Evolutionary conservation across 2,113 vertebrate species (phyloP).

Genomic region (Centropristis striata): DNA sequence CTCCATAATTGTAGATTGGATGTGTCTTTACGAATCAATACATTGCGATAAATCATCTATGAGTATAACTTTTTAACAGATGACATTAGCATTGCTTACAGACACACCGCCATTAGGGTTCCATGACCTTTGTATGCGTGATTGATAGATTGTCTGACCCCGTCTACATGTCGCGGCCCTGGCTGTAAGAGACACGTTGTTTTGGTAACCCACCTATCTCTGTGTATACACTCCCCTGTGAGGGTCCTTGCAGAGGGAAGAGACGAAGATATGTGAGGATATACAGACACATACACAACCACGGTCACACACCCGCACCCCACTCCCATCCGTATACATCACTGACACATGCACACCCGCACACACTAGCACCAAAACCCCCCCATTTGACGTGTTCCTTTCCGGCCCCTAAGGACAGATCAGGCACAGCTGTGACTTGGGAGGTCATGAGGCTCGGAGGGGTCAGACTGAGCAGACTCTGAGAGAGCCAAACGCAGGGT

Average conservation of each 20-base stretch:
- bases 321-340: conserved; percentile 31
- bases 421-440: conserved; percentile 88
- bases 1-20: conserved; percentile 59
- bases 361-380: conserved; percentile 49
- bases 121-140: conserved; percentile 74
- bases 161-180: conserved; percentile 60
- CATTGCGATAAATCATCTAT: conserved; percentile 69
- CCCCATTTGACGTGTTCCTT: conserved; percentile 77
- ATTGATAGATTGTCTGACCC: conserved; percentile 81
- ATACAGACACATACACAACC: conserved; percentile 57
- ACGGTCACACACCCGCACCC: conserved; percentile 26
- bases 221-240: conserved; percentile 60
- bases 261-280: conserved; percentile 47
- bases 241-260: conserved; percentile 41
- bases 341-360: conserved; percentile 45
- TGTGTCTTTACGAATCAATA: conserved; percentile 68
- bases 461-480: conserved; percentile 87
- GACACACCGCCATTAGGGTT: conserved; percentile 69
- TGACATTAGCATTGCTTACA: conserved; percentile 82
- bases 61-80: conserved; percentile 77
- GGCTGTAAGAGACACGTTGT: conserved; percentile 67
- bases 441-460: conserved; percentile 80
- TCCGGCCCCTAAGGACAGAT: conserved; percentile 86
- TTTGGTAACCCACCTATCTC: conserved; percentile 75
- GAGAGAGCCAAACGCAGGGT: conserved; percentile 81